These are phyloP conservation scores for Oreochromis grahami DNA, from an alignment of 2,797 vertebrate species.

Conservation along the genomic window DNA sequence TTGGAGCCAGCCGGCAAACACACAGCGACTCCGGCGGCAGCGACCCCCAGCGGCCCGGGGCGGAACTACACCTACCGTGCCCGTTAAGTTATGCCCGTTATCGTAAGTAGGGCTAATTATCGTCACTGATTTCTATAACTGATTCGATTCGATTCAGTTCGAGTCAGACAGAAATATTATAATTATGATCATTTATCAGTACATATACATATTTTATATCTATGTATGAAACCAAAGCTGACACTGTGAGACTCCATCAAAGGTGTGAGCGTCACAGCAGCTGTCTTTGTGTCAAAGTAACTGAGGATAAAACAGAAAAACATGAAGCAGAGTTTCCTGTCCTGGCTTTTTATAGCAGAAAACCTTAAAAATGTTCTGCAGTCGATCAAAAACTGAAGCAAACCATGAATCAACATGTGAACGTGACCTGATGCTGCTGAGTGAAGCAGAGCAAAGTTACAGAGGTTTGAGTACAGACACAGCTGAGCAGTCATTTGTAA, in stretches of 20 bases:
- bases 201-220: rapidly evolving
- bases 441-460: too few species aligned
- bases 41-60: not conserved
- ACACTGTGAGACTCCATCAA: not conserved
- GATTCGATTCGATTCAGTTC: not conserved
- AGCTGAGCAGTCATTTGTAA: too few species aligned
- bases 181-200: not conserved
- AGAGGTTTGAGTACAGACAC: too few species aligned
- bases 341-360: not conserved
- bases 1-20: rapidly evolving
- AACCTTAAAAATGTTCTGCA: too few species aligned
- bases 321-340: not conserved
- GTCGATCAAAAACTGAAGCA: too few species aligned
- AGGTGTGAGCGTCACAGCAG: not conserved
- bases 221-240: not conserved
- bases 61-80: not conserved
- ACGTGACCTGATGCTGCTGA: too few species aligned
- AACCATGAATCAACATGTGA: too few species aligned
- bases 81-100: too few species aligned
- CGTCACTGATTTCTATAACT: not conserved
- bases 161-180: not conserved
- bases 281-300: not conserved
- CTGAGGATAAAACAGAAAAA: rapidly evolving
- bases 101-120: not conserved
- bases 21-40: not conserved